Base-by-base conservation (phyloP, 2,888 invertebrate genomes). In the Diaphora mendica region DNA sequence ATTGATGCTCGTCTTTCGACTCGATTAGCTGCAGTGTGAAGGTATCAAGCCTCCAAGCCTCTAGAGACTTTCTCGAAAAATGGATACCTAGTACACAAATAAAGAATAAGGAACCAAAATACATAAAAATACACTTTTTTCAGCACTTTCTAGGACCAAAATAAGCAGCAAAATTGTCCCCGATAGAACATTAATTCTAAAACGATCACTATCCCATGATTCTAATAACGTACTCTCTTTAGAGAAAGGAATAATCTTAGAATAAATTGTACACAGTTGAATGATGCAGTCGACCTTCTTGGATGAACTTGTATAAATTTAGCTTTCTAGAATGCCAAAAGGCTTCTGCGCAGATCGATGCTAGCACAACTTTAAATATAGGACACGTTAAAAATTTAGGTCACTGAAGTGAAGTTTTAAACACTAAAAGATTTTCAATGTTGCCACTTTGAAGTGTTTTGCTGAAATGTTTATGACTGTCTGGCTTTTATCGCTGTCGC, bases 321-420 rank as follows among this genome's bases (percentile, higher is more conserved):
- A 67, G 66, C 39, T 73, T 55, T 70, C 23, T 65, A 62, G 65
- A 62, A 65, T 73, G 59, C 62, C 70, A 73, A 70, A 70, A 73
- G 70, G 73, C 67, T 70, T 73, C 69, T 73, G 73, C 73, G 73
- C 73, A 73, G 73, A 73, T 73, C 73, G 73, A 73, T 73, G 66
- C 66, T 26, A 62, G 66, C 65, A 73, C 70, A 35, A 59, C 64
- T 35, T 73, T 73, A 73, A 73, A 73, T 73, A 73, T 73, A 73
- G 73, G 73, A 48, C 73, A 62, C 70, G 62, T 59, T 70, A 65
- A 66, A 68, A 23, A 68, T 68, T 68, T 68, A 35, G 68, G 68
- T 68, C 68, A 68, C 35, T 8, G n/a, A 48, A 64, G 8, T 48
- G 17, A 48, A 35, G 64, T 23, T 48, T 23, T 48, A 51, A 13